Conservation (phyloP, 2,797 vertebrate species). For the Philypnodon macrostomus region DNA sequence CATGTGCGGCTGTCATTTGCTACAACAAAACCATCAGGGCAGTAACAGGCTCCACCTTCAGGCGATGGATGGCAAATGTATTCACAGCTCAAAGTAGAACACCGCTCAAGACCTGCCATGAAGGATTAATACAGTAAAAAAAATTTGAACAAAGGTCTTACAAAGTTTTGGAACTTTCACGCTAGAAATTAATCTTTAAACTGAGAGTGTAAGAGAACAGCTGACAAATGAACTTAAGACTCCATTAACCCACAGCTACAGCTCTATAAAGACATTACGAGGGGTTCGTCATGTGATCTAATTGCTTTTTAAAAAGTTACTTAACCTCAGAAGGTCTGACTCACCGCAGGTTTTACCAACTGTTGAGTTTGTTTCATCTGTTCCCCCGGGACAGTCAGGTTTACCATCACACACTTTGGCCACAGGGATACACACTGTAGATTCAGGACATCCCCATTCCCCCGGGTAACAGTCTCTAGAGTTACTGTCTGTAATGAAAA, state of each 20-base stretch:
- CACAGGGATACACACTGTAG: slow-evolving; percentile 62
- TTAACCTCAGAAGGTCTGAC: background rate
- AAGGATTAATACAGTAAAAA: too few species aligned
- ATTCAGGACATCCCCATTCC: slow-evolving; percentile 77
- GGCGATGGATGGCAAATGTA: slow-evolving; percentile 71
- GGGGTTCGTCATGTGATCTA: background rate
- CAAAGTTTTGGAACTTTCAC: too few species aligned
- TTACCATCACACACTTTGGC: slow-evolving; percentile 70
- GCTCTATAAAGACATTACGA: slow-evolving; percentile 1
- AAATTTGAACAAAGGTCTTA: too few species aligned
- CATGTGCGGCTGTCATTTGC: slow-evolving; percentile 78
- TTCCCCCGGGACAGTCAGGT: slow-evolving; percentile 70
- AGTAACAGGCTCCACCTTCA: slow-evolving; percentile 73
- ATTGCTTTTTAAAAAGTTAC: background rate
- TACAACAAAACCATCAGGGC: slow-evolving; percentile 72
- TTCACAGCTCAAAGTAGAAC: slow-evolving; percentile 75
- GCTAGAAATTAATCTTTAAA: slow-evolving; percentile 41
- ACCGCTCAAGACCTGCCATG: slow-evolving; percentile 61
- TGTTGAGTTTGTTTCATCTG: slow-evolving; percentile 73
- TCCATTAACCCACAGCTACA: slow-evolving; percentile 13
- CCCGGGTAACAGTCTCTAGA: slow-evolving; percentile 75
- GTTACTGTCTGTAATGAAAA: slow-evolving; percentile 61
- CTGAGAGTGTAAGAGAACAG: slow-evolving; percentile 24
- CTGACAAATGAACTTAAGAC: slow-evolving; percentile 34
- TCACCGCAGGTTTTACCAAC: slow-evolving; percentile 15